Base-by-base conservation (phyloP, 2,888 invertebrate species). In the Drosophila anomelani region DNA sequence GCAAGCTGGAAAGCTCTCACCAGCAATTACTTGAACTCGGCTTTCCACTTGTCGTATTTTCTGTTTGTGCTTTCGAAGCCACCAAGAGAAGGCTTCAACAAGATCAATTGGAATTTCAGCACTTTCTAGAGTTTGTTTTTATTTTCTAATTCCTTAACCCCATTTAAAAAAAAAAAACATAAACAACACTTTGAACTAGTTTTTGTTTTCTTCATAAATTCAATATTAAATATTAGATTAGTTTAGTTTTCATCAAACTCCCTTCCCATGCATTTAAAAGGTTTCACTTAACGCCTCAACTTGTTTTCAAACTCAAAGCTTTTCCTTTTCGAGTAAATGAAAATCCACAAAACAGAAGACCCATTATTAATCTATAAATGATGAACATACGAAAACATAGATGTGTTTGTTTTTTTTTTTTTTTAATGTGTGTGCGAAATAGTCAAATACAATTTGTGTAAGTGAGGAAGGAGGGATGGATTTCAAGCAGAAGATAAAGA, bases 391-490 rank as follows among this genome's bases (percentile, higher is more conserved):
- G 69, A 47, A 43, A 49, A 76, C 34, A 51, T 60, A 69, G 51
- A 60, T 51, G 44, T 51, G 51, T 51, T 76, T 55, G 44, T 69
- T 59, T 68, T 69, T 57, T 64, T 59, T 70, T 57, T 57, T 67
- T 58, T 58, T 47, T 34, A 15, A 53, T 34, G 53, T 56, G 39
- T 46, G 57, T 51, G 51, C 20, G 29, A 67, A 67, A 58, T 75
- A 73, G 73, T 43, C 53, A 75, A 75, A 73, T 75, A 74, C 66
- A 64, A 74, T 57, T 56, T 53, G 55, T 34, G 66, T 51, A 64
- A 64, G 75, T 26, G 43, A 8, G 8, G 8, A 29, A 15, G 7
- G 10, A 47, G 10, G 20, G 20, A 20, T 20, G 17, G 7, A 17
- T 32, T 12, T 39, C 17, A 17, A 32, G 17, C 12, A 20, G 23